Conservation (phyloP, 2,888 invertebrate genomes). For the Hermaeophaga mercurialis region DNA sequence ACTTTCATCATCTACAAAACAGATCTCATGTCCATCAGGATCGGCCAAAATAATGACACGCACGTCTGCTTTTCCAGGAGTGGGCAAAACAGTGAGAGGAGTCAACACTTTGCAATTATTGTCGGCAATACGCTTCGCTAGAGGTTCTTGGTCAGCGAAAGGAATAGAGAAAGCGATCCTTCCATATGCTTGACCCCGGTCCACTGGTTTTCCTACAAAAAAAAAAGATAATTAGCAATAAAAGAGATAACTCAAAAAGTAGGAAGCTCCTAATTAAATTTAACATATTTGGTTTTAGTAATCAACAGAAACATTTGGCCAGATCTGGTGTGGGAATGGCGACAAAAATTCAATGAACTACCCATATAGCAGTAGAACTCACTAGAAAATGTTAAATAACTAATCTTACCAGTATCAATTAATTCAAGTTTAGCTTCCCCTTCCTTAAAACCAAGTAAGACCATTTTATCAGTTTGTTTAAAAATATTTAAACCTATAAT, state of each 20-base stretch:
- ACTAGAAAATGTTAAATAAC: not conserved
- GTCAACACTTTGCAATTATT: conserved; percentile 80
- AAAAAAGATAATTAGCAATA: too few relatives aligned
- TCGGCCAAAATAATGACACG: conserved; percentile 95
- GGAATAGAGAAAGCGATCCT: conserved; percentile 95
- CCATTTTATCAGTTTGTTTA: conserved; percentile 65
- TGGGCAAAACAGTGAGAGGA: conserved; percentile 89
- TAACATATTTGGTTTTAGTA: too few relatives aligned
- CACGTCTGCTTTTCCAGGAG: conserved; percentile 97
- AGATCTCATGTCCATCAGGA: conserved; percentile 97
- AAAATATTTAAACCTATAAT: conserved; percentile 76
- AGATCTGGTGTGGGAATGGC: too few relatives aligned
- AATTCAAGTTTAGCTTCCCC: conserved; percentile 81
- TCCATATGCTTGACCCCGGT: conserved; percentile 91
- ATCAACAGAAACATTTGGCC: too few relatives aligned
- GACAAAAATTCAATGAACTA: too few relatives aligned
- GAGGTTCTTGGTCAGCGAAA: conserved; percentile 71
- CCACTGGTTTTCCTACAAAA: conserved; percentile 65
- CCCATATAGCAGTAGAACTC: too few relatives aligned
- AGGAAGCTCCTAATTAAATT: too few relatives aligned
- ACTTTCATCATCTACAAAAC: conserved; percentile 96
- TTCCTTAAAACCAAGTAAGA: conserved; percentile 72
- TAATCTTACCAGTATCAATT: conserved; percentile 67
- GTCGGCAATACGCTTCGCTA: conserved; percentile 75
- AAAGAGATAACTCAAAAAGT: too few relatives aligned